Base-by-base conservation (phyloP, 2,797 vertebrate species). In the Poeciliopsis turneri region DNA sequence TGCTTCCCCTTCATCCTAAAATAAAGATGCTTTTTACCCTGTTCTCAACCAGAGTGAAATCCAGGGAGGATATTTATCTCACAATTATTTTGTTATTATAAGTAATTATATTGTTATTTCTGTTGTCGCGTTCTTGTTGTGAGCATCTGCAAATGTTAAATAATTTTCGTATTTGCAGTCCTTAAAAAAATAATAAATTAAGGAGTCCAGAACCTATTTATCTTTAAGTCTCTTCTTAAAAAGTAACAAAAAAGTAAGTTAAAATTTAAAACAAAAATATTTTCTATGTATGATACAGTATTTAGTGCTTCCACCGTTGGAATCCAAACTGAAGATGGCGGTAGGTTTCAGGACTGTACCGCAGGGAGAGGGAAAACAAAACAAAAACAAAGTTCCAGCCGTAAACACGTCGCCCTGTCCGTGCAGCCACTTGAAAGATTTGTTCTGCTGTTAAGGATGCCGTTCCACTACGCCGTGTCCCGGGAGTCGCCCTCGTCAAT, bases 141-240 rank as follows among this genome's bases (percentile, higher is more conserved):
- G 97, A 97, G 96, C 96, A 95, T 97, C 97, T 97, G 97, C 97
- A 97, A 98, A 98, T 97, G 97, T 97, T 96, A 98, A 97, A 97
- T 98, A 97, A 97, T 96, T 96, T 96, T 96, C 94, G 95, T 97
- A 96, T 97, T 97, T 97, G 97, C 96, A 97, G 97, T 97, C 95
- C 96, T 97, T 97, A 97, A 98, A 97, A 96, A 96, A 98, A 98
- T 96, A 98, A 98, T 99, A 99, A 99, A 98, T 99, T 98, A 99
- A 97, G 95, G 92, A 97, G 96, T 97, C 96, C 95, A 94, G 94
- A 96, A 95, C 96, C 95, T 96, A 96, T 96, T 93, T 90, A 89
- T 95, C 94, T 96, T 95, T 92, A 96, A 96, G 96, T 96, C 93
- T 96, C 96, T 98, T 96, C 96, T 98, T 97, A 96, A 97, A 97